Percentiles rank a stretch among this genome's conserved stretches.
These are phyloP conservation scores for Chaetops frenatus DNA, from an alignment of 2,113 vertebrate species.

Conservation along the genomic window DNA sequence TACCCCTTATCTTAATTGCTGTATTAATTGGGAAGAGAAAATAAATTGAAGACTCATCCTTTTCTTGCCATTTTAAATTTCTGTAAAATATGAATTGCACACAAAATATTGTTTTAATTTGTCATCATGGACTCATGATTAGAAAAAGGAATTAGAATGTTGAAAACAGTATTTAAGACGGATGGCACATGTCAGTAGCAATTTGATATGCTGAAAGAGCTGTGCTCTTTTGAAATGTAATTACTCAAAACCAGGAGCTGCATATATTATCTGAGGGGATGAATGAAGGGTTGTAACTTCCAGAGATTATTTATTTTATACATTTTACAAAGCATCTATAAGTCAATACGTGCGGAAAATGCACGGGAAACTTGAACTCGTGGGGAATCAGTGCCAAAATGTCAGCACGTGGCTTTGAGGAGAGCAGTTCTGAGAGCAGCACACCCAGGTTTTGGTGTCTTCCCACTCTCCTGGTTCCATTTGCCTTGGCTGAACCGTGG, in stretches of 20 bases:
- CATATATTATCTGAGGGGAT: neutral
- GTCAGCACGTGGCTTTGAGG: neutral
- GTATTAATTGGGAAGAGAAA: constrained; percentile 67
- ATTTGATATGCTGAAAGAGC: constrained; percentile 47
- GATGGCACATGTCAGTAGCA: constrained; percentile 50
- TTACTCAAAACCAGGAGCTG: constrained; percentile 58
- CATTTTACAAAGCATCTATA: neutral
- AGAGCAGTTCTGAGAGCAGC: neutral
- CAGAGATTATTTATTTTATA: neutral
- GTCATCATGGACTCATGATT: constrained; percentile 55
- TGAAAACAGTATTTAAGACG: constrained; percentile 65
- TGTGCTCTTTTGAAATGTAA: constrained; percentile 52
- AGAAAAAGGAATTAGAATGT: constrained; percentile 57
- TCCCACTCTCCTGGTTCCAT: neutral
- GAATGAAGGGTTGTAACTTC: constrained; percentile 18
- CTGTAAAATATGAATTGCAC: constrained; percentile 63
- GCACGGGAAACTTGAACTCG: fast-evolving
- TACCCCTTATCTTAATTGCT: constrained; percentile 66
- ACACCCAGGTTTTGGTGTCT: neutral
- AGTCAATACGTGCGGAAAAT: fast-evolving
- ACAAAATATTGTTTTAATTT: constrained; percentile 68
- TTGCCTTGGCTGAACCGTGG: neutral
- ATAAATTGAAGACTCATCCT: constrained; percentile 56
- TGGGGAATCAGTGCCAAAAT: neutral
- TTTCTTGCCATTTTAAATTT: constrained; percentile 54